These are phyloP conservation scores for Agapostemon virescens DNA, from an alignment of 2,888 invertebrate species.

Conservation along the genomic window DNA sequence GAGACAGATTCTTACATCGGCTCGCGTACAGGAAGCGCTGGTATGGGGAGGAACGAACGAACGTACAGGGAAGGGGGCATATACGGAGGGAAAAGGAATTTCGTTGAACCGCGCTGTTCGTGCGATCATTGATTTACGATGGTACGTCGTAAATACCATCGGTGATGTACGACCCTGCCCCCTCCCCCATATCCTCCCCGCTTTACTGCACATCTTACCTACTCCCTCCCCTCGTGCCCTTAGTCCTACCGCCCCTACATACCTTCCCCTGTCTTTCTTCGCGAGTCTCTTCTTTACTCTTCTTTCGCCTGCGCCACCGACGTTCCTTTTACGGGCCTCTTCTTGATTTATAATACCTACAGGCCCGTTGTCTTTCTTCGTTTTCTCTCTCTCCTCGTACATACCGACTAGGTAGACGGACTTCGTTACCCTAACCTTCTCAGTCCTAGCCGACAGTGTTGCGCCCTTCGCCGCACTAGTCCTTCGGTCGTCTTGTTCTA, in stretches of 20 bases:
- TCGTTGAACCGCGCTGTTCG: slow-evolving; percentile 69
- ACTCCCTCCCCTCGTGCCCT: slow-evolving; percentile 35
- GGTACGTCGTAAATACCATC: slow-evolving; percentile 72
- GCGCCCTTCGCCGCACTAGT: slow-evolving; percentile 28
- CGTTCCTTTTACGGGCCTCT: slow-evolving; percentile 68
- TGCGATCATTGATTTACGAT: slow-evolving; percentile 75
- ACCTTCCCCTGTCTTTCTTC: slow-evolving; percentile 25
- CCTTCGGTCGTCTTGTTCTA: slow-evolving; percentile 9
- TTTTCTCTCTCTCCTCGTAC: slow-evolving; percentile 41
- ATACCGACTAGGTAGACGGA: slow-evolving; percentile 54
- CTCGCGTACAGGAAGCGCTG: slow-evolving; percentile 62
- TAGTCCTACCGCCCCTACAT: slow-evolving; percentile 13
- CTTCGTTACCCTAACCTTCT: slow-evolving; percentile 44
- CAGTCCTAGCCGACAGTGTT: not conserved
- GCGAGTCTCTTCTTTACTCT: slow-evolving; percentile 57
- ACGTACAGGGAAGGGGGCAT: slow-evolving; percentile 34
- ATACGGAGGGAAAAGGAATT: slow-evolving; percentile 70
- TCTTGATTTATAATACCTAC: slow-evolving; percentile 72
- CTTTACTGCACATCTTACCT: slow-evolving; percentile 38
- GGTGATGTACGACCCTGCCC: slow-evolving; percentile 71
- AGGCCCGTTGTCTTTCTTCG: slow-evolving; percentile 63
- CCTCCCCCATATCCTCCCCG: slow-evolving; percentile 9
- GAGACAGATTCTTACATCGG: slow-evolving; percentile 58
- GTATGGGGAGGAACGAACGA: slow-evolving; percentile 57
- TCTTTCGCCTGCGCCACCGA: slow-evolving; percentile 63